Evolutionary conservation across 2,888 invertebrate genomes (phyloP).

Genomic region (Drosophila atripex): DNA sequence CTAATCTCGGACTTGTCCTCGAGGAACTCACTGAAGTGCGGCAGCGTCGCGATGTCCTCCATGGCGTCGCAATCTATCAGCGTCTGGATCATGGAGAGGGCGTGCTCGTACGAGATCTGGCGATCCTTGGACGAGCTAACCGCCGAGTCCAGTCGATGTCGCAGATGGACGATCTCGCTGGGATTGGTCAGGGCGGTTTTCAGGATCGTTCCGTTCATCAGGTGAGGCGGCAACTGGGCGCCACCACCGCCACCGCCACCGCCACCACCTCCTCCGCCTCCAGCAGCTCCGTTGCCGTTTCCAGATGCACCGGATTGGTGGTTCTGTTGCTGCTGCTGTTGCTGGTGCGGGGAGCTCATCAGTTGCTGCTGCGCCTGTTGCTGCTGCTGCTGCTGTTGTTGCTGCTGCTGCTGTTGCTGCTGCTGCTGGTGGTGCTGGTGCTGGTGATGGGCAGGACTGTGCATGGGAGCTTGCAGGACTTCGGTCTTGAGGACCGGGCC

Average conservation of each 20-base stretch:
- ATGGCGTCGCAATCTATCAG: constrained; percentile 98
- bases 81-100: constrained; percentile 94
- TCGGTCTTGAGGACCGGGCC: constrained; percentile 79
- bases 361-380: constrained; percentile 51
- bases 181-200: constrained; percentile 97
- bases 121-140: constrained; percentile 94
- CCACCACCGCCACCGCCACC: constrained; percentile 72
- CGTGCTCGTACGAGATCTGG: constrained; percentile 92
- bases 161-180: constrained; percentile 94
- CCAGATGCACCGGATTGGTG: constrained; percentile 61
- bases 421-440: constrained; percentile 75
- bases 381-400: constrained; percentile 55
- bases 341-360: constrained; percentile 61
- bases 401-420: constrained; percentile 71
- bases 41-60: constrained; percentile 96
- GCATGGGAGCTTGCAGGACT: constrained; percentile 76
- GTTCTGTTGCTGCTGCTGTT: constrained; percentile 75
- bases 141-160: constrained; percentile 94
- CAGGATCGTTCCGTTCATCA: constrained; percentile 95
- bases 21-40: constrained; percentile 94
- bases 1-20: constrained; percentile 96
- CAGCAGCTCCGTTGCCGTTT: constrained; percentile 59
- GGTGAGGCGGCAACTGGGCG: constrained; percentile 87
- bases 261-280: constrained; percentile 33
- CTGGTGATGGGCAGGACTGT: constrained; percentile 80